Conservation (phyloP, 2,888 invertebrate species). For the Drosophila setosimentum region DNA sequence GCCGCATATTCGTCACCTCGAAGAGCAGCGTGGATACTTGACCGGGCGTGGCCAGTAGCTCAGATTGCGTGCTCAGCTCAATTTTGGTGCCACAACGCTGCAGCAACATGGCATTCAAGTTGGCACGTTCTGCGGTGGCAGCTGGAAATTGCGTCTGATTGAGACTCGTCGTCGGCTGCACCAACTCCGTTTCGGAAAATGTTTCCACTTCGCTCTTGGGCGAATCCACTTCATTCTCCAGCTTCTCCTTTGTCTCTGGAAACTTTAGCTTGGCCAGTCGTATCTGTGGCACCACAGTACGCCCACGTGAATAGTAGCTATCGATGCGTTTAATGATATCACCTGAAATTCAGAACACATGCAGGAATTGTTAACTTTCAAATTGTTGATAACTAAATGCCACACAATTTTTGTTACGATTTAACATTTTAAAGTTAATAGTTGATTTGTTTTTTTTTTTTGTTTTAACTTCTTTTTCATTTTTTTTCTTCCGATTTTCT, state of each 20-base stretch:
- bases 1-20: conserved; percentile 90
- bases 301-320: conserved; percentile 70
- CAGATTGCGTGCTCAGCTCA: conserved; percentile 86
- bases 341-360: conserved; percentile 52
- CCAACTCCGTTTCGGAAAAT: conserved; percentile 76
- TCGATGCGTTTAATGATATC: conserved; percentile 83
- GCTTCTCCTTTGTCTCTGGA: conserved; percentile 62
- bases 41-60: conserved; percentile 84
- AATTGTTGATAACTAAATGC: background rate
- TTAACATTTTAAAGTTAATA: background rate
- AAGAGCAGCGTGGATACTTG: conserved; percentile 87
- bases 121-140: conserved; percentile 53
- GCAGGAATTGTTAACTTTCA: conserved; percentile 1
- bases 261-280: conserved; percentile 73
- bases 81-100: conserved; percentile 83
- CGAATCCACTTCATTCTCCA: conserved; percentile 49
- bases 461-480: background rate
- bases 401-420: background rate
- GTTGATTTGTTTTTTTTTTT: background rate
- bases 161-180: conserved; percentile 47
- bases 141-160: conserved; percentile 59
- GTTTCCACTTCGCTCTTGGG: conserved; percentile 82
- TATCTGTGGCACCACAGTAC: conserved; percentile 21
- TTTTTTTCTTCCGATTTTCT: background rate
- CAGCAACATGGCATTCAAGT: conserved; percentile 62